phyloP scores from a whole-genome alignment of 2,888 invertebrate species.

The Coenonympha arcania region DNA sequence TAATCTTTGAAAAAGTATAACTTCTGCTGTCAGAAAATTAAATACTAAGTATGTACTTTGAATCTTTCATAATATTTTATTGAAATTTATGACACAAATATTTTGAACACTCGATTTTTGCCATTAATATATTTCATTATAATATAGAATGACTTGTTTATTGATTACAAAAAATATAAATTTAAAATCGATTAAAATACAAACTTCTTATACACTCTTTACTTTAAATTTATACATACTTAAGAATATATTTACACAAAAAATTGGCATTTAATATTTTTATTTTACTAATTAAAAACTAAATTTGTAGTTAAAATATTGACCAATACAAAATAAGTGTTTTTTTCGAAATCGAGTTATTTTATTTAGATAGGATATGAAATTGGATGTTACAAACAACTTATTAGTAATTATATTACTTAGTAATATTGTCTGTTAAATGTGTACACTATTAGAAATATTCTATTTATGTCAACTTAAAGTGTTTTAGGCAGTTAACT shows the following conservation, averaged over 20 bases:
- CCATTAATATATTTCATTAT: too few relatives aligned
- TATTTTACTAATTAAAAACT: not conserved
- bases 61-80: too few relatives aligned
- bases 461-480: not conserved
- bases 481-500: too few relatives aligned
- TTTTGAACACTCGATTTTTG: too few relatives aligned
- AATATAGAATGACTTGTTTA: too few relatives aligned
- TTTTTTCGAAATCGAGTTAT: not conserved
- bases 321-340: not conserved
- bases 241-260: not conserved
- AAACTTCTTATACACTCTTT: not conserved
- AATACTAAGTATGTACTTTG: too few relatives aligned
- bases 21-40: not conserved
- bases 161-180: too few relatives aligned
- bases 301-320: not conserved
- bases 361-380: not conserved
- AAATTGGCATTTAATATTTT: not conserved
- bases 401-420: not conserved
- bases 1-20: not conserved
- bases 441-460: not conserved
- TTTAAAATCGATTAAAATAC: too few relatives aligned
- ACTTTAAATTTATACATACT: not conserved
- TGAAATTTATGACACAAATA: too few relatives aligned
- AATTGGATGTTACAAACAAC: not conserved
- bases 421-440: not conserved